Evolutionary conservation across 2,797 vertebrate species (phyloP).

Genomic region (Amazonetta brasiliensis): DNA sequence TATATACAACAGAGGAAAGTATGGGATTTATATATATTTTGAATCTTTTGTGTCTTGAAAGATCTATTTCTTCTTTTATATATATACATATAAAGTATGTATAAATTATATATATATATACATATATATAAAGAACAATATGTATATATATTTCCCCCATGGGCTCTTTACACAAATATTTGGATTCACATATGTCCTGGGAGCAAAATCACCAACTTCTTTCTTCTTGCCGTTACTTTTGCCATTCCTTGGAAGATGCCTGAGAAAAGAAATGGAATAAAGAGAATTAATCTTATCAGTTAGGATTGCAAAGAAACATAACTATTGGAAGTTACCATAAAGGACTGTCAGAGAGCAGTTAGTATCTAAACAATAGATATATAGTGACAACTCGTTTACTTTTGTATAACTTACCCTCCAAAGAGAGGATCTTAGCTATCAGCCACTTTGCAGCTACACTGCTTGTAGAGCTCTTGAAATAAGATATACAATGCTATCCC

Average conservation of each 20-base stretch:
- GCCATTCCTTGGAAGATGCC: neutral
- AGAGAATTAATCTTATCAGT: neutral
- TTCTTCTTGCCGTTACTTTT: slow-evolving; percentile 9
- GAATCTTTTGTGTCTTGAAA: neutral
- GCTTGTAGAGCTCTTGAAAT: neutral
- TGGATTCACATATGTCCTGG: neutral
- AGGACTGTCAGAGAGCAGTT: neutral
- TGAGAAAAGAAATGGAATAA: slow-evolving; percentile 36
- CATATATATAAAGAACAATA: too few species aligned
- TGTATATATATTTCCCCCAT: too few species aligned
- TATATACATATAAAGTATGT: too few species aligned
- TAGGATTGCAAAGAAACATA: neutral
- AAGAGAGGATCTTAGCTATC: neutral
- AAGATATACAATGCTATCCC: neutral
- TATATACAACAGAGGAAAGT: neutral
- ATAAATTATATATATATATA: too few species aligned
- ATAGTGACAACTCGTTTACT: neutral
- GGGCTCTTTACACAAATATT: neutral
- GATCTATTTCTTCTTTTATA: neutral
- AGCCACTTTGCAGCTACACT: neutral
- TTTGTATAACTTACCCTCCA: neutral
- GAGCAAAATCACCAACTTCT: neutral
- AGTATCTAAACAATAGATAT: neutral
- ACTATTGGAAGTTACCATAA: neutral
- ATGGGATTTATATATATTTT: neutral